phyloP scores from a whole-genome alignment of 2,888 invertebrate genomes.

The Autographa pulchrina region DNA sequence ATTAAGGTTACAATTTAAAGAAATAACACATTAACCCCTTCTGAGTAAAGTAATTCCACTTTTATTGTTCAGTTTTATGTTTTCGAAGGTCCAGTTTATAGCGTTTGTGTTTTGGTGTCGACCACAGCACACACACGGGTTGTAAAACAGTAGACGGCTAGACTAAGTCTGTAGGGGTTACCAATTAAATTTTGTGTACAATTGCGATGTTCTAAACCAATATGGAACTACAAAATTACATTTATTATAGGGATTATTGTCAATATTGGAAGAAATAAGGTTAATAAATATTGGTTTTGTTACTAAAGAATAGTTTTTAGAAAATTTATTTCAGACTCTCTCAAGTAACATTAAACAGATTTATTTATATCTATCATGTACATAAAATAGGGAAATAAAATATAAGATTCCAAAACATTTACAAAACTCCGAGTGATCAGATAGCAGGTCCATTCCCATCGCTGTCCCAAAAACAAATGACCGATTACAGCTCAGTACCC shows the following conservation, averaged over 20 bases:
- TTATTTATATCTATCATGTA: too few relatives aligned
- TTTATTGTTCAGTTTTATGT: constrained; percentile 42
- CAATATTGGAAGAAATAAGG: not conserved
- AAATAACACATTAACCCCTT: not conserved
- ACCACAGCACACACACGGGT: constrained; percentile 31
- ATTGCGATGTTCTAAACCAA: constrained; percentile 26
- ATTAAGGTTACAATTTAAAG: not conserved
- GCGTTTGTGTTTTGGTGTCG: constrained; percentile 24
- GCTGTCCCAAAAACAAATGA: too few relatives aligned
- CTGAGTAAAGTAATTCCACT: constrained; percentile 12
- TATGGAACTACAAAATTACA: constrained; percentile 12
- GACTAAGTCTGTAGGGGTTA: constrained; percentile 47
- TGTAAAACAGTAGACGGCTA: constrained; percentile 47
- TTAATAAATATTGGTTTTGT: not conserved
- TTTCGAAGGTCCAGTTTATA: constrained; percentile 41
- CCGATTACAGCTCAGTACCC: too few relatives aligned
- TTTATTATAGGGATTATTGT: constrained; percentile 12
- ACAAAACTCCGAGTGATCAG: too few relatives aligned
- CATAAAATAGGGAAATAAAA: too few relatives aligned
- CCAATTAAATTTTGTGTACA: constrained; percentile 51
- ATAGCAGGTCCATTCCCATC: too few relatives aligned
- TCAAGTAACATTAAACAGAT: too few relatives aligned
- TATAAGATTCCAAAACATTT: too few relatives aligned
- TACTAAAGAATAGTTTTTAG: too few relatives aligned
- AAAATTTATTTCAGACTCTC: too few relatives aligned